Evolutionary conservation across 2,113 vertebrate genomes (phyloP), one percentile per base, ranked within the genome.

Genomic region (Aegithalos caudatus): DNA sequence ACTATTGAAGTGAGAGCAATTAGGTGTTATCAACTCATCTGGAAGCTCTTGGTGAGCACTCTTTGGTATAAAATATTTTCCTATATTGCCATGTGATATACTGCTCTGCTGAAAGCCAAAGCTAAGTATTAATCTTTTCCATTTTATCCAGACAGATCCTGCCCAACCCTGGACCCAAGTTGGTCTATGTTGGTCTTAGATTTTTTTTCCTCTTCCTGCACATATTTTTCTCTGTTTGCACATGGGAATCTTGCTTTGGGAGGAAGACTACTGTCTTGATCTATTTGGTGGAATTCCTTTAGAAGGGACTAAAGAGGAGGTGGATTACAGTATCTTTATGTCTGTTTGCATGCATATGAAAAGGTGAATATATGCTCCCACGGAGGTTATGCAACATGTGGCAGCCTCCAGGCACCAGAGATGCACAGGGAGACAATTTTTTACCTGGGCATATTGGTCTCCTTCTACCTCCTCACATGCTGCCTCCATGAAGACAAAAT

Each of bases 11-110:
- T 56, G 56, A 91, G 58, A 93, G 74, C 62, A 79, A 81, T 93
- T 92, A 90, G 67, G 92, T 86, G 85, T 92, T 96, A 93, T 90
- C 92, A 90, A 74, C 44, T 96, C 95, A 94, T 97, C 90, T 96
- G 92, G 95, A 96, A 93, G 88, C 60, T 93, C 67, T 95, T 90
- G 85, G 47, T 88, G 76, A 94, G 16, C 82, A 86, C 71, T 67
- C 93, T 94, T 81, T 74, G 69, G 67, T 90, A 95, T 24, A 92
- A 90, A 90, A 88, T 81, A 90, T 83, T 94, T 85, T 66, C 7
- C 33, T 73, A 14, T 56, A 93, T 44, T 93, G 66, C 47, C 64
- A 56, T 58, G 33, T 92, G 74, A 92, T 62, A 80, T 38, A 82
- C 24, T 73, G 79, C 25, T 91, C 25, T 64, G 54, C 28, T 95